Conservation (phyloP, 2,113 vertebrate species). For the Callopanchax toddi region DNA sequence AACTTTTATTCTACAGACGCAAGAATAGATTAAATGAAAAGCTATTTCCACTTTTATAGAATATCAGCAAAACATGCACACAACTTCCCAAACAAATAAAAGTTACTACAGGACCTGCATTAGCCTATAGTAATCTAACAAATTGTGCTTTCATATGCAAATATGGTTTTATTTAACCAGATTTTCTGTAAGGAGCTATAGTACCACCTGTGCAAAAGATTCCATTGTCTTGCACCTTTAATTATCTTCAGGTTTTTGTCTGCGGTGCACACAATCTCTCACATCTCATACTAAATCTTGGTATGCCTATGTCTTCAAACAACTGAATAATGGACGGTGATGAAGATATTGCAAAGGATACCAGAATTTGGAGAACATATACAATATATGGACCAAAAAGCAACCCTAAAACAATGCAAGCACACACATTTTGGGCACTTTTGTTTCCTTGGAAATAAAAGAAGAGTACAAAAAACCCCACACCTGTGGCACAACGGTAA, state of each 20-base stretch:
- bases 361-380: neutral
- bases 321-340: neutral
- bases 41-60: too few relatives aligned
- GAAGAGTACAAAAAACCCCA: neutral
- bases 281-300: too few relatives aligned
- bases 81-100: too few relatives aligned
- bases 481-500: slow-evolving; percentile 6
- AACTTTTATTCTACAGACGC: too few relatives aligned
- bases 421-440: neutral
- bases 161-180: neutral
- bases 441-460: slow-evolving; percentile 1
- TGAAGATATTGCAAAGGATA: neutral
- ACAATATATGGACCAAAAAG: neutral
- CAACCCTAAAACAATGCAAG: neutral
- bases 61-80: too few relatives aligned
- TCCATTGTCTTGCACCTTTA: neutral
- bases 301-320: neutral
- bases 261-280: too few relatives aligned
- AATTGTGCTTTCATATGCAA: neutral
- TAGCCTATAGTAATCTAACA: too few relatives aligned
- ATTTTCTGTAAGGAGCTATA: neutral
- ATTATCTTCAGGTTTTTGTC: too few relatives aligned
- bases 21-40: too few relatives aligned
- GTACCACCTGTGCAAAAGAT: neutral
- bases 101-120: too few relatives aligned